Evolutionary conservation across 2,888 invertebrate genomes (phyloP).

Genomic region (Mesopsocus fuscifrons): DNA sequence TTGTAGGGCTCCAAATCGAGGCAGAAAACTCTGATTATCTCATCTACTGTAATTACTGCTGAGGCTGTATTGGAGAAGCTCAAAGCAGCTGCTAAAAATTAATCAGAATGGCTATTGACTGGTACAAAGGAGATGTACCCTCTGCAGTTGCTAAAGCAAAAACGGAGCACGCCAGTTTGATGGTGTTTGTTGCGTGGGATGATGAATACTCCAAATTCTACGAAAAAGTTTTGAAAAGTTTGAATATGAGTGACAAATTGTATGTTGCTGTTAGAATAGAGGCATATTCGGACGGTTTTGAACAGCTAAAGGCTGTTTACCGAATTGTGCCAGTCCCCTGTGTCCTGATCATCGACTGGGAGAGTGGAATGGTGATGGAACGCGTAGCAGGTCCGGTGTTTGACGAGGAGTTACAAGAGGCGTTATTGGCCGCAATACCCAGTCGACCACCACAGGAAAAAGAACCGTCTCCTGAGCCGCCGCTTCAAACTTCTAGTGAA

Average conservation of each 20-base stretch:
- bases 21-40: constrained; percentile 32
- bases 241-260: neutral
- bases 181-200: neutral
- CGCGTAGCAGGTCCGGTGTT: neutral
- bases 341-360: neutral
- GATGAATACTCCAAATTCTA: neutral
- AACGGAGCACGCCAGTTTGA: neutral
- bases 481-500: neutral
- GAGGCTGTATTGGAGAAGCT: constrained; percentile 28
- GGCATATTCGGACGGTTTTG: neutral
- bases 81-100: constrained; percentile 12
- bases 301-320: neutral
- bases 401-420: neutral
- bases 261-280: neutral
- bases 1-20: constrained; percentile 27
- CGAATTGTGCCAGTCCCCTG: neutral
- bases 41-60: constrained; percentile 26
- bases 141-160: neutral
- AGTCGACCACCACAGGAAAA: neutral
- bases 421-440: neutral
- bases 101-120: neutral
- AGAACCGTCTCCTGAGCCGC: neutral
- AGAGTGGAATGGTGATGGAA: neutral
- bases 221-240: neutral
- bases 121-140: neutral